Evolutionary conservation across 2,113 vertebrate genomes (phyloP).

Genomic region (Triplophysa dalaica): DNA sequence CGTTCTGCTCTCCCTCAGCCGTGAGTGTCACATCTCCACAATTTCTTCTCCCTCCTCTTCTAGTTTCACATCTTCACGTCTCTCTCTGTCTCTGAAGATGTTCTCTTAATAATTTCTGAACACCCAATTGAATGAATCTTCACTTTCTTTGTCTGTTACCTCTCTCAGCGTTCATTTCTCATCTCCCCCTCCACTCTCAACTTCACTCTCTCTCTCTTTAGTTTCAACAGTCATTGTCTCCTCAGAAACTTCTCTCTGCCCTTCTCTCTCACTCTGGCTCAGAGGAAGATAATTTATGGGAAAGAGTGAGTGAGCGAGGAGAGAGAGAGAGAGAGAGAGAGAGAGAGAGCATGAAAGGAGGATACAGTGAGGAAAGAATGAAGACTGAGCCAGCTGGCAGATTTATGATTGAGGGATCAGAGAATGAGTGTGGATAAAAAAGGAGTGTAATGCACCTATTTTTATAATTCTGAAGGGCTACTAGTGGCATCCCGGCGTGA

Average conservation of each 20-base stretch:
- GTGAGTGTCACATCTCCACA: slow-evolving; percentile 66
- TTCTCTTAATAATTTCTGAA: slow-evolving; percentile 8
- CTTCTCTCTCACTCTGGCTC: slow-evolving; percentile 12
- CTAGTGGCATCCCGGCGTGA: not conserved
- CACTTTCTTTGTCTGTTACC: slow-evolving; percentile 7
- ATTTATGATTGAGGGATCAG: slow-evolving; percentile 43
- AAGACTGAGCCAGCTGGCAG: slow-evolving; percentile 27
- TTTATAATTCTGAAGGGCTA: not conserved
- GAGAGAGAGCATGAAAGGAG: slow-evolving; percentile 20
- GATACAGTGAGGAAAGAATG: slow-evolving; percentile 7
- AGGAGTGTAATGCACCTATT: not conserved
- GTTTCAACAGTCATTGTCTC: not conserved
- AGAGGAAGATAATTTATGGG: slow-evolving; percentile 49
- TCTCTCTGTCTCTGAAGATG: not conserved
- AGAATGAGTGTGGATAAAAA: not conserved
- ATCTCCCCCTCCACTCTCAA: not conserved
- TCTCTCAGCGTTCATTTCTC: slow-evolving; percentile 7
- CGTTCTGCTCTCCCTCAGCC: slow-evolving; percentile 68
- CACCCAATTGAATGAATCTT: slow-evolving; percentile 43
- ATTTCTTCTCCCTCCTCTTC: not conserved
- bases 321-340: slow-evolving; percentile 35
- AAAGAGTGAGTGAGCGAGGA: slow-evolving; percentile 24
- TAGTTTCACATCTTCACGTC: slow-evolving; percentile 8
- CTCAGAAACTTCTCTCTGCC: slow-evolving; percentile 16
- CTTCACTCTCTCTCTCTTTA: not conserved